phyloP scores from a whole-genome alignment of 2,888 invertebrate genomes.

The Ceraclea dissimilis region DNA sequence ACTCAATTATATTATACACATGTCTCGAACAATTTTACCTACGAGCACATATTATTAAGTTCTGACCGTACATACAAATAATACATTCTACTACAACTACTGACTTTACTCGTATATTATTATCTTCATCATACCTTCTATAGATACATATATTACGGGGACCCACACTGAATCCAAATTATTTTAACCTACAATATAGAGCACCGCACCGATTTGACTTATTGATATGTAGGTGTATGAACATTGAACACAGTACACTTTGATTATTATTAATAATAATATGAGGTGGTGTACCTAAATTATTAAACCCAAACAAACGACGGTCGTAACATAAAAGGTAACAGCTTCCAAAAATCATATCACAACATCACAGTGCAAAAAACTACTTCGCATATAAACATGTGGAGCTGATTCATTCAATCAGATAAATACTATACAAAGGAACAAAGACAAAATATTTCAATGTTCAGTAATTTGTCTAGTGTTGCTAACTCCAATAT shows the following conservation, averaged over 20 bases:
- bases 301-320: too few species aligned
- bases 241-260: neutral
- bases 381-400: too few species aligned
- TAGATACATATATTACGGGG: conserved; percentile 1
- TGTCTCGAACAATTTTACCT: conserved; percentile 17
- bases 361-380: too few species aligned
- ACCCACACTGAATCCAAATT: conserved; percentile 12
- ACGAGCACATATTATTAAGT: conserved; percentile 16
- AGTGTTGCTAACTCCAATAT: too few species aligned
- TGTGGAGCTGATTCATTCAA: too few species aligned
- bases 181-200: conserved; percentile 15
- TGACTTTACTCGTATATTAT: neutral
- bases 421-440: too few species aligned
- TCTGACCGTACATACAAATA: conserved; percentile 1
- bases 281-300: too few species aligned
- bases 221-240: conserved; percentile 22
- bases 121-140: neutral
- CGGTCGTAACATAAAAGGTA: too few species aligned
- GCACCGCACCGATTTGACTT: conserved; percentile 14
- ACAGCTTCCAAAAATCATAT: too few species aligned
- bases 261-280: too few species aligned
- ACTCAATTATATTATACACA: conserved; percentile 21
- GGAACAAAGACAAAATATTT: too few species aligned
- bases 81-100: conserved; percentile 3
- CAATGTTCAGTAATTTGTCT: too few species aligned